Conservation (phyloP, 2,113 vertebrate genomes). For the Albula glossodonta region DNA sequence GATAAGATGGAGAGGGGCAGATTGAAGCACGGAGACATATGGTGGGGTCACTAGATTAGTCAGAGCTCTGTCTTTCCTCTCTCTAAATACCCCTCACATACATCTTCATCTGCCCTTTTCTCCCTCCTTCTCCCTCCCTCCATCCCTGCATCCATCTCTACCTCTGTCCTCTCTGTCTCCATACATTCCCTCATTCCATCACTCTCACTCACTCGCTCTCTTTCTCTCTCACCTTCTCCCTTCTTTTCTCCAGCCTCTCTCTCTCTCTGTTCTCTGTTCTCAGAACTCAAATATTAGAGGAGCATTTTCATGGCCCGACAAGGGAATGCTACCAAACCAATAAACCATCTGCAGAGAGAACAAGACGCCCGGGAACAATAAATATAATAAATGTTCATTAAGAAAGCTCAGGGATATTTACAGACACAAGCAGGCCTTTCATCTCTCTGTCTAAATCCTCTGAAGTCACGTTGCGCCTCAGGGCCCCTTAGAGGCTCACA, state of each 20-base stretch:
- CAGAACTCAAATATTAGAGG: too few relatives aligned
- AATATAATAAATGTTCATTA: neutral
- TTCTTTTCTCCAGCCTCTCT: slow-evolving; percentile 14
- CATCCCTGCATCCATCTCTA: slow-evolving; percentile 48
- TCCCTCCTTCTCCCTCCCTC: slow-evolving; percentile 49
- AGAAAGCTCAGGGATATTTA: neutral
- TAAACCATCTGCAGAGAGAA: neutral
- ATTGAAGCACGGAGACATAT: neutral
- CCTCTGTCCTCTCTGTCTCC: slow-evolving; percentile 51
- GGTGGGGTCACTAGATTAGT: neutral
- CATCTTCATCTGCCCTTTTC: neutral
- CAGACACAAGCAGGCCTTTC: neutral
- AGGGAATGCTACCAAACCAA: neutral
- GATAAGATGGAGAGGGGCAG: neutral
- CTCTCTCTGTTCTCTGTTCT: neutral
- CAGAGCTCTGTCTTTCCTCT: neutral
- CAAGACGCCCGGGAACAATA: neutral
- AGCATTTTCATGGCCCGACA: neutral
- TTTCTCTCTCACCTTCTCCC: neutral
- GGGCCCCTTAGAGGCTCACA: neutral
- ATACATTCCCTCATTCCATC: slow-evolving; percentile 34
- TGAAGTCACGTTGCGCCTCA: neutral
- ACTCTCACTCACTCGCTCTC: slow-evolving; percentile 23
- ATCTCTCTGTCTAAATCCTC: neutral
- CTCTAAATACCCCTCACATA: neutral